These are phyloP conservation scores for Chiloscyllium punctatum DNA, from an alignment of 2,797 vertebrate genomes.

Conservation along the genomic window DNA sequence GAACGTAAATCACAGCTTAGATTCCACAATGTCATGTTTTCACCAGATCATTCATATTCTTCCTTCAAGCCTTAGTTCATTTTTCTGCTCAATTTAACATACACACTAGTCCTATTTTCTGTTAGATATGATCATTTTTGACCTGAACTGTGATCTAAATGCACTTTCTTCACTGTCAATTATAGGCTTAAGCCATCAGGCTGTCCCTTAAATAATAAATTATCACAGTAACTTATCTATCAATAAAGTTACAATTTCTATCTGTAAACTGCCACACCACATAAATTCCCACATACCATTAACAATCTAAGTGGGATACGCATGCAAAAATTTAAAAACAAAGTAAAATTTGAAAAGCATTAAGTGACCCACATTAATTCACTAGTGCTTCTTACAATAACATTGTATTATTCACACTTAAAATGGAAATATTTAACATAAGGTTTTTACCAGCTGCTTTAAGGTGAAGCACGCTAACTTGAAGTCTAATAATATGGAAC, in stretches of 20 bases:
- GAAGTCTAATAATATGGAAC: neutral
- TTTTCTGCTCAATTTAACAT: constrained; percentile 40
- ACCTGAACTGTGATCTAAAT: constrained; percentile 43
- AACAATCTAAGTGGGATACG: neutral
- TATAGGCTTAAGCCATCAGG: constrained; percentile 45
- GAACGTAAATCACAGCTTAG: neutral
- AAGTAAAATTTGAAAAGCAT: neutral
- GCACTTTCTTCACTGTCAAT: constrained; percentile 43
- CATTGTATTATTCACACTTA: neutral
- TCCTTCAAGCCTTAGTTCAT: constrained; percentile 27
- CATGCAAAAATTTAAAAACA: neutral
- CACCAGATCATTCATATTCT: constrained; percentile 38
- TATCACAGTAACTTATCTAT: constrained; percentile 48
- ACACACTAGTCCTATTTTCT: constrained; percentile 38
- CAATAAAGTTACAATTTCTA: constrained; percentile 42
- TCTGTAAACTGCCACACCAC: constrained; percentile 39
- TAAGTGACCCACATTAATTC: neutral
- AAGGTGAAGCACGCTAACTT: neutral
- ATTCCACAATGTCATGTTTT: constrained; percentile 24
- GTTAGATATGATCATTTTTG: constrained; percentile 41
- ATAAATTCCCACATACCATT: constrained; percentile 39
- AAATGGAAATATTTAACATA: neutral
- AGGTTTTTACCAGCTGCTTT: neutral
- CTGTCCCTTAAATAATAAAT: constrained; percentile 42
- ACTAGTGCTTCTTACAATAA: neutral